Evolutionary conservation across 2,888 invertebrate species (phyloP), one percentile per base, ranked within the genome.

Genomic region (Pterostichus madidus): DNA sequence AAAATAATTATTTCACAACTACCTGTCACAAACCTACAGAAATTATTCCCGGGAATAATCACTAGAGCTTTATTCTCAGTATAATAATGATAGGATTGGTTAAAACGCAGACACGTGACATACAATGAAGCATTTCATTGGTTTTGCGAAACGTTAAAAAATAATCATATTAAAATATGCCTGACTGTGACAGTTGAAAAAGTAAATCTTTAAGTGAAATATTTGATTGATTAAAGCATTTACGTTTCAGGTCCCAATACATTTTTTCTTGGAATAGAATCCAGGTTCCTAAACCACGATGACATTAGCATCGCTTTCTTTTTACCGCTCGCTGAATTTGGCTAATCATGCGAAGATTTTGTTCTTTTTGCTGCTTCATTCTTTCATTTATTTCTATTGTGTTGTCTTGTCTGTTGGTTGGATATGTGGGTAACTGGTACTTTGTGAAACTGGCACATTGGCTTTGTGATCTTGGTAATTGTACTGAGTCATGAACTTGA

Each of bases 331-430:
- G 2, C 24, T 31, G 24, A 56, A 59, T 59, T 59, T 17, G 59
- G 59, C 59, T 59, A 59, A 59, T 59, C 59, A 59, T 59, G 59
- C 59, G 59, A 59, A 59, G 24, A 24, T 24, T 39, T 39, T 39
- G 7, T 39, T 39, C 39, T 39, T 39, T 39, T 39, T 39, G 39
- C 39, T 39, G 8, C 5, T 39, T 3, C 39, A 59, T 59, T 59
- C 59, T 17, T 0, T 11, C 59, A 59, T 24, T 24, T 24, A 24
- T 24, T 24, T 24, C 24, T 24, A 24, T 59, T 59, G 59, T 59
- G 31, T 59, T 8, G 39, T 39, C 15, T 59, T 59, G 15, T 53
- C 31, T 31, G 31, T 59, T 4, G 11, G 17, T 11, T 59, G 59
- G 59, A 31, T 24, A 59, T 59, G 59, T 59, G 24, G 59, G 59